Percentiles rank a stretch among this genome's conserved stretches.
Evolutionary conservation across 2,797 vertebrate genomes (phyloP).

Genomic region (Macroramphosus scolopax): DNA sequence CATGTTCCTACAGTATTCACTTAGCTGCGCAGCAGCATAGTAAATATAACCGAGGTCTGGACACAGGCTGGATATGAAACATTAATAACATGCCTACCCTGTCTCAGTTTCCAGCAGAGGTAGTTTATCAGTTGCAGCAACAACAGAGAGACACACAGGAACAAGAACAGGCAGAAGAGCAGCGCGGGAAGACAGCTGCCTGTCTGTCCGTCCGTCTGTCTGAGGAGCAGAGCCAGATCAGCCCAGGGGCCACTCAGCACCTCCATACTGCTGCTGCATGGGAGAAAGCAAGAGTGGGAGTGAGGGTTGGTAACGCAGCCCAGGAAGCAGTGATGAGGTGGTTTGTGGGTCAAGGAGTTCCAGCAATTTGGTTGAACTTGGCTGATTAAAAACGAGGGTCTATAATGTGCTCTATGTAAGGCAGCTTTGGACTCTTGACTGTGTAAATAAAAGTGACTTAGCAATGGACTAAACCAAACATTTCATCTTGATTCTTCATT

Average conservation of each 20-base stretch:
- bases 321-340: neutral
- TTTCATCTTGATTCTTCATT: too few relatives aligned
- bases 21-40: too few relatives aligned
- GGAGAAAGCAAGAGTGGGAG: neutral
- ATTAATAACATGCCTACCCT: slow-evolving; percentile 49
- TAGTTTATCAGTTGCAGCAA: slow-evolving; percentile 61
- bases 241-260: slow-evolving; percentile 63
- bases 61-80: slow-evolving; percentile 20
- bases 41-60: neutral
- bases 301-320: neutral
- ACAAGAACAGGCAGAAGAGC: slow-evolving; percentile 51
- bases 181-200: slow-evolving; percentile 35
- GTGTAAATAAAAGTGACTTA: too few relatives aligned
- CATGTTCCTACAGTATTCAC: neutral
- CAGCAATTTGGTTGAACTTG: too few relatives aligned
- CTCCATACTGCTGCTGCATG: slow-evolving; percentile 42
- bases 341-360: neutral
- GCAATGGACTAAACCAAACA: too few relatives aligned
- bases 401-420: too few relatives aligned
- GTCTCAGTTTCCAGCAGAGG: slow-evolving; percentile 64
- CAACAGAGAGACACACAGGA: slow-evolving; percentile 59
- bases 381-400: too few relatives aligned
- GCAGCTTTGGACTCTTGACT: too few relatives aligned
- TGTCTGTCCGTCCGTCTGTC: slow-evolving; percentile 17
- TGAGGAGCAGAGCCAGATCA: slow-evolving; percentile 57